Conservation (phyloP, 2,113 vertebrate genomes). For the Suncus etruscus region DNA sequence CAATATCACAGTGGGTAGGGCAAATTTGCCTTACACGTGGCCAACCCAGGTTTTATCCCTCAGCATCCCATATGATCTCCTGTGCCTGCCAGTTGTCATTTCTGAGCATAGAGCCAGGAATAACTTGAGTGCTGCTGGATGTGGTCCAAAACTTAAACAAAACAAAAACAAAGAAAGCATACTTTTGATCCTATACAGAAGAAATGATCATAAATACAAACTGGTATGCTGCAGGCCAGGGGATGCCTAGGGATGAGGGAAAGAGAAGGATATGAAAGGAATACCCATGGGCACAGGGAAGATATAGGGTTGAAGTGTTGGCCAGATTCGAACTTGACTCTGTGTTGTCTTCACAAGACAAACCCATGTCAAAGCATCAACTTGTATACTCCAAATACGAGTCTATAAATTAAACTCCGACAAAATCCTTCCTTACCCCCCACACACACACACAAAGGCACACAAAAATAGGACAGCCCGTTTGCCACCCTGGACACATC, state of each 20-base stretch:
- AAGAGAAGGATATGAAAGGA: accelerated
- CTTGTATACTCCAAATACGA: not conserved
- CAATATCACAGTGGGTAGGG: no score
- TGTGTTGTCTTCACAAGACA: not conserved
- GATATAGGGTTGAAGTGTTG: not conserved
- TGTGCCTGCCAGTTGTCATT: no score
- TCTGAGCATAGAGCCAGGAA: no score
- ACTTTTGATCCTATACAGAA: not conserved
- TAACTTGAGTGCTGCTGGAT: no score
- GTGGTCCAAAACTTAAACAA: no score
- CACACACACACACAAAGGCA: not conserved
- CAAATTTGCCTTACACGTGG: no score
- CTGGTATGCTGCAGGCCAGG: not conserved
- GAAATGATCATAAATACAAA: not conserved
- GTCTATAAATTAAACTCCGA: not conserved
- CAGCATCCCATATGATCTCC: no score
- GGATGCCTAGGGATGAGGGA: not conserved
- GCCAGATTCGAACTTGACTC: not conserved
- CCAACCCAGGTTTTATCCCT: no score
- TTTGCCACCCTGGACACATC: not conserved
- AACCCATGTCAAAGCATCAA: not conserved
- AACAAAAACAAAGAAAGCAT: not conserved
- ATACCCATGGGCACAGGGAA: not conserved
- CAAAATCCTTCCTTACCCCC: not conserved
- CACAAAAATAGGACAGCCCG: not conserved